Percentiles rank a stretch among this genome's conserved stretches.
Conservation (phyloP, 2,888 invertebrate species). For the Latrodectus elegans region DNA sequence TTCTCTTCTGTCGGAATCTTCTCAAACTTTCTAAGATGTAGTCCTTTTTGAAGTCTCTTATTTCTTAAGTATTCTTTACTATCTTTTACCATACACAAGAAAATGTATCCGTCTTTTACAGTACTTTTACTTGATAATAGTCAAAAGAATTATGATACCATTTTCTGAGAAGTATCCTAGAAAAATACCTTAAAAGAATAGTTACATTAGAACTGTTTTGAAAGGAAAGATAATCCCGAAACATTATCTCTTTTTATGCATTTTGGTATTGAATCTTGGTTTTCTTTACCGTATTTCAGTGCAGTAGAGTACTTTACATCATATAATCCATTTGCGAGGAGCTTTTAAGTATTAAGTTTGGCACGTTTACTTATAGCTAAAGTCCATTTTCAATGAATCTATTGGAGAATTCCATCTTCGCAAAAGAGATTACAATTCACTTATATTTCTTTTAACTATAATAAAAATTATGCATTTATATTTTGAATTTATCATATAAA, state of each 20-base stretch:
- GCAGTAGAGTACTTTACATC: too few species aligned
- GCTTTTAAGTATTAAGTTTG: too few species aligned
- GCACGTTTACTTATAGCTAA: too few species aligned
- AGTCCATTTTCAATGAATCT: too few species aligned
- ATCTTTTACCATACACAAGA: background rate
- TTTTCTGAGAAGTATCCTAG: background rate
- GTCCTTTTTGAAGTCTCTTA: background rate
- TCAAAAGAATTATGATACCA: background rate
- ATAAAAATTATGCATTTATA: too few species aligned
- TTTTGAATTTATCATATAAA: too few species aligned
- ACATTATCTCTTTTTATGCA: background rate
- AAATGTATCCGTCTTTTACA: background rate
- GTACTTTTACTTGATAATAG: background rate
- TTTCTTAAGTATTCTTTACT: slow-evolving; percentile 2
- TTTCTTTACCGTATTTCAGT: background rate
- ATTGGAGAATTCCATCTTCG: too few species aligned
- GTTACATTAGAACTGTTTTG: background rate
- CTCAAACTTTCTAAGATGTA: background rate
- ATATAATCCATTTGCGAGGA: too few species aligned
- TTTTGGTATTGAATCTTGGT: background rate
- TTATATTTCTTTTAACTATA: too few species aligned
- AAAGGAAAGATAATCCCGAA: background rate
- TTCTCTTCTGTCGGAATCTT: background rate
- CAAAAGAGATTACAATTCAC: too few species aligned
- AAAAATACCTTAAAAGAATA: background rate